Evolutionary conservation across 2,113 vertebrate genomes (phyloP).

Genomic region (Cricetomys ansorgei): DNA sequence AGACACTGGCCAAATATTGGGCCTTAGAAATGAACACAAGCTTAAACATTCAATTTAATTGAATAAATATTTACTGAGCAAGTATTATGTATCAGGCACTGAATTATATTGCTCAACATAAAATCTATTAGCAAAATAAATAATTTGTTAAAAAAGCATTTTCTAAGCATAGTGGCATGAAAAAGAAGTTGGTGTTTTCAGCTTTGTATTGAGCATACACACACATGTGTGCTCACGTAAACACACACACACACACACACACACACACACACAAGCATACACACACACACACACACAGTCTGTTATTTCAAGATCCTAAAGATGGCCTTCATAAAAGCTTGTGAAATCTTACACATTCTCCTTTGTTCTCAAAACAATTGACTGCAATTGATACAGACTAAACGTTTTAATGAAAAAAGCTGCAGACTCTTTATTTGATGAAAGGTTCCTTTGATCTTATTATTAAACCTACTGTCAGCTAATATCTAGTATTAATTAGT

Average conservation of each 20-base stretch:
- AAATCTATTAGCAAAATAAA: conserved; percentile 74
- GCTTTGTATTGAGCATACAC: conserved; percentile 56
- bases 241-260: too few relatives aligned
- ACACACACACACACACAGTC: too few relatives aligned
- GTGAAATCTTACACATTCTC: neutral
- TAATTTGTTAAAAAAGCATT: conserved; percentile 40
- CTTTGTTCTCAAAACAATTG: conserved; percentile 58
- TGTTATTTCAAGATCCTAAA: conserved; percentile 35
- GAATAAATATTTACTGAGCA: conserved; percentile 73
- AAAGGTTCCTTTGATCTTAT: neutral
- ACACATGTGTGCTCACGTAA: too few relatives aligned
- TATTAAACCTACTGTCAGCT: neutral
- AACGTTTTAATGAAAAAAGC: conserved; percentile 48
- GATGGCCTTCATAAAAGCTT: neutral
- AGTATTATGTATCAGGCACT: conserved; percentile 46
- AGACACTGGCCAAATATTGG: conserved; percentile 71
- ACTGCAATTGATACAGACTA: conserved; percentile 25
- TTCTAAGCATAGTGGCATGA: conserved; percentile 11
- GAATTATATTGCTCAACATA: conserved; percentile 49
- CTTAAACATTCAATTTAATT: conserved; percentile 72
- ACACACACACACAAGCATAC: too few relatives aligned
- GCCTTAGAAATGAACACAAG: conserved; percentile 54
- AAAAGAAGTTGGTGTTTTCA: conserved; percentile 45
- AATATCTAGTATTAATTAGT: neutral
- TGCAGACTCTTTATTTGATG: neutral